A percentile compares a stretch with the other conserved stretches of the same genome.
Conservation (phyloP, 2,888 invertebrate species). For the Pinctada fucata region DNA sequence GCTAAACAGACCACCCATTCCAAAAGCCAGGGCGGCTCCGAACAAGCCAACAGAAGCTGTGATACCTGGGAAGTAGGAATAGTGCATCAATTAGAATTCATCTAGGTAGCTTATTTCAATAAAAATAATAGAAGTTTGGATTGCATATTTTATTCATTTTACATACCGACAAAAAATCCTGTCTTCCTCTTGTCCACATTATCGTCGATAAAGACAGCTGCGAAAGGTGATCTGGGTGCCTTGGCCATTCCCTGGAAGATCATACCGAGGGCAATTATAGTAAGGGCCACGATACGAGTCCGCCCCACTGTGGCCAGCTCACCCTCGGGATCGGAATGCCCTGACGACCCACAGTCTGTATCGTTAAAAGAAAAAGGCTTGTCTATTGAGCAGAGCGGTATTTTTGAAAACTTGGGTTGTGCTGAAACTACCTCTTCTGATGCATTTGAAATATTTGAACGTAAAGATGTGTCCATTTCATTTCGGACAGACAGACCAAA, state of each 20-base stretch:
- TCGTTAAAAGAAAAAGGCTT: background rate
- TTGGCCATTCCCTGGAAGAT: slow-evolving; percentile 24
- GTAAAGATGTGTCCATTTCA: background rate
- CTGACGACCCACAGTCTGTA: background rate
- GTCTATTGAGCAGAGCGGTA: background rate
- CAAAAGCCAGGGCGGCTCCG: slow-evolving; percentile 55
- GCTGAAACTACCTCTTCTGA: background rate
- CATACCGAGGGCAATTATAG: slow-evolving; percentile 21
- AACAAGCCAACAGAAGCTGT: slow-evolving; percentile 46
- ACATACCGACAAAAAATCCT: slow-evolving; percentile 27
- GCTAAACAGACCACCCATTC: slow-evolving; percentile 52
- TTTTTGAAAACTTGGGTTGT: background rate
- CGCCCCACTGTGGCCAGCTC: background rate
- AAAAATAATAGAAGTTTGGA: no score
- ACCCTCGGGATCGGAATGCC: background rate
- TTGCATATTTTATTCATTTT: background rate
- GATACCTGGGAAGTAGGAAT: slow-evolving; percentile 39
- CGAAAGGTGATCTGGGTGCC: slow-evolving; percentile 20
- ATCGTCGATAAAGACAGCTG: slow-evolving; percentile 33
- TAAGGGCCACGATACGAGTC: background rate
- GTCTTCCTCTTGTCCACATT: slow-evolving; percentile 28
- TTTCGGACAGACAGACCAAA: slow-evolving; percentile 2
- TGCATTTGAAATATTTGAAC: background rate
- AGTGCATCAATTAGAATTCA: no score
- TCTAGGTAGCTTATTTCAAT: no score